phyloP scores from a whole-genome alignment of 2,888 invertebrate genomes.

The Sylvicola cinctus region DNA sequence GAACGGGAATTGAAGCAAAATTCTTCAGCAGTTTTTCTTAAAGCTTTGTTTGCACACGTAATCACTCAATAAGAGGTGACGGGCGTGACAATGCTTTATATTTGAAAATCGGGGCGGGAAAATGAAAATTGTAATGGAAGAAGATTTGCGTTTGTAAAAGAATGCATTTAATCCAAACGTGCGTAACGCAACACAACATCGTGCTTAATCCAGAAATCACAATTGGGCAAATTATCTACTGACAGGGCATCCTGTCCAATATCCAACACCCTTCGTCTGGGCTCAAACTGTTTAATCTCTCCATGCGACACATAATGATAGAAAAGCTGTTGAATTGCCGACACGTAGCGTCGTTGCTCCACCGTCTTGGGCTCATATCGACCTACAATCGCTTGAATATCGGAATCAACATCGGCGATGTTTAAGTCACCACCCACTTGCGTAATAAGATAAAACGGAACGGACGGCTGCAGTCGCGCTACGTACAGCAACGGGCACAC shows the following conservation, averaged over 20 bases:
- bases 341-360: conserved; percentile 51
- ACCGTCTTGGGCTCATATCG: conserved; percentile 49
- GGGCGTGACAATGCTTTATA: no score
- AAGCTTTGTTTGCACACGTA: no score
- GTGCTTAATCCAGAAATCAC: conserved; percentile 55
- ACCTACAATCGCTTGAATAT: conserved; percentile 60
- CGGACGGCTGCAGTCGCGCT: conserved; percentile 36
- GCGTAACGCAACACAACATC: conserved; percentile 56
- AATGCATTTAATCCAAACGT: conserved; percentile 41
- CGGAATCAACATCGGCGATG: conserved; percentile 36
- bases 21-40: no score
- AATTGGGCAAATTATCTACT: conserved; percentile 43
- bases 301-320: conserved; percentile 65
- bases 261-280: conserved; percentile 34
- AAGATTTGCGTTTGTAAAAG: no score
- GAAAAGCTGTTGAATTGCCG: conserved; percentile 63
- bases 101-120: no score
- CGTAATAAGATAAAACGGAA: conserved; percentile 54
- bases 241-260: conserved; percentile 51
- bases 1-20: no score
- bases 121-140: no score
- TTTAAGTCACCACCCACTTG: conserved; percentile 34
- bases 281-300: conserved; percentile 38
- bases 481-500: conserved; percentile 56
- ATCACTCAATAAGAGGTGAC: no score